Evolutionary conservation across 2,113 vertebrate species (phyloP).

Genomic region (Clarias macrocephalus): DNA sequence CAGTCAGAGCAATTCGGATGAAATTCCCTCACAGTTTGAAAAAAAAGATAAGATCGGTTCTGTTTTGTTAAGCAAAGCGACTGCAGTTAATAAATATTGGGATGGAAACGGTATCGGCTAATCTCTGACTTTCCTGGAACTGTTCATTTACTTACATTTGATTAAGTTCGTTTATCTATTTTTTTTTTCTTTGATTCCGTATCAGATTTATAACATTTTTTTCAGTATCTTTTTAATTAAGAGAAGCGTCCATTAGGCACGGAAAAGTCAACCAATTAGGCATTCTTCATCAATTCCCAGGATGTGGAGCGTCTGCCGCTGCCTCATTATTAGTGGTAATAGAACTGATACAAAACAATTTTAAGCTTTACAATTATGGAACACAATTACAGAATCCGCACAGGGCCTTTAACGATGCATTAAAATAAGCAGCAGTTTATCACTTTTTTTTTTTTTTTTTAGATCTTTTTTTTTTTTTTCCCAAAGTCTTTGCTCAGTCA

Average conservation of each 20-base stretch:
- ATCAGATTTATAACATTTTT: conserved; percentile 82
- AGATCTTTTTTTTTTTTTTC: conserved; percentile 53
- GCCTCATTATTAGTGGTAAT: conserved; percentile 77
- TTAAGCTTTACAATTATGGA: conserved; percentile 71
- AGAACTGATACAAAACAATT: conserved; percentile 78
- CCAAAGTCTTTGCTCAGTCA: conserved; percentile 19
- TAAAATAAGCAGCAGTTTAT: conserved; percentile 74
- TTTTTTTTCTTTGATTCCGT: conserved; percentile 58
- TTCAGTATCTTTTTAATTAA: conserved; percentile 85
- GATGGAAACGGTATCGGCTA: conserved; percentile 76
- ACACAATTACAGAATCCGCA: conserved; percentile 76
- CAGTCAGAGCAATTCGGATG: conserved; percentile 82
- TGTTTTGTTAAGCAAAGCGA: conserved; percentile 84
- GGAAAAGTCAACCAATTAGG: conserved; percentile 82
- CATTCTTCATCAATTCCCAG: conserved; percentile 75
- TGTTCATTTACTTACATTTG: conserved; percentile 85
- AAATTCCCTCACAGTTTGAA: conserved; percentile 84
- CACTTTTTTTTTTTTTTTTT: conserved; percentile 66
- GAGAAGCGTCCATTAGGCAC: conserved; percentile 80
- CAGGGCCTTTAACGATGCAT: conserved; percentile 76
- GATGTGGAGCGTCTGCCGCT: conserved; percentile 76
- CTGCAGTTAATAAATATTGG: conserved; percentile 84
- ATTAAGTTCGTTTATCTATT: conserved; percentile 78
- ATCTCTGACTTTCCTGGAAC: conserved; percentile 88
- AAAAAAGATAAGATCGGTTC: conserved; percentile 87